Evolutionary conservation across 2,113 vertebrate species (phyloP).

Genomic region (Passer montanus): DNA sequence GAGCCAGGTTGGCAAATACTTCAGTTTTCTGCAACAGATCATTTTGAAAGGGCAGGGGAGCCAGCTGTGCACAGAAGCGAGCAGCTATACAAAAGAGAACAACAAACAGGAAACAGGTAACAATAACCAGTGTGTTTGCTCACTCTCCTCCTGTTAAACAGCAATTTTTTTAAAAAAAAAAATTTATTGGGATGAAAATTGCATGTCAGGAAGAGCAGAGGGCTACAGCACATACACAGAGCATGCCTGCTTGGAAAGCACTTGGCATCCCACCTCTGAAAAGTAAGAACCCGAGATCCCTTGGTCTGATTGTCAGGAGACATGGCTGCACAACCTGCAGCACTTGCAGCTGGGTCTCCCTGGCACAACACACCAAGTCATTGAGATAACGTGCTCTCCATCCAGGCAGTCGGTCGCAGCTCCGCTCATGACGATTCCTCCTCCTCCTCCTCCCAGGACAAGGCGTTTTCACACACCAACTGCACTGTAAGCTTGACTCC

Average conservation of each 20-base stretch:
- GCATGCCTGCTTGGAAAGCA: fast-evolving
- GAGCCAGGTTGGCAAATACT: conserved; percentile 10
- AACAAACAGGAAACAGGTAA: conserved; percentile 64
- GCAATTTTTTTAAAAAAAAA: too few relatives aligned
- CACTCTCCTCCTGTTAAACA: not conserved
- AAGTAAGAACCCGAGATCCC: not conserved
- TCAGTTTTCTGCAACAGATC: conserved; percentile 20
- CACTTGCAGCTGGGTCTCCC: not conserved
- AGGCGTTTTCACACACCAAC: not conserved
- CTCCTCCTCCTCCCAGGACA: conserved; percentile 9
- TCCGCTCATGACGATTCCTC: not conserved
- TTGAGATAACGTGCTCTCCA: not conserved
- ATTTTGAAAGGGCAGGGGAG: conserved; percentile 24
- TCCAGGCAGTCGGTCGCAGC: not conserved
- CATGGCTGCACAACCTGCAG: not conserved
- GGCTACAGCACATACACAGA: not conserved
- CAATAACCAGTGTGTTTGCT: conserved; percentile 32
- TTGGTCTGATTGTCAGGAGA: not conserved
- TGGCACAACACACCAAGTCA: not conserved
- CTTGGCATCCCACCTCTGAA: fast-evolving
- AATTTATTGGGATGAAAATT: not conserved
- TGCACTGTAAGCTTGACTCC: not conserved
- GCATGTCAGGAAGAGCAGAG: not conserved
- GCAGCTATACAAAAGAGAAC: conserved; percentile 40
- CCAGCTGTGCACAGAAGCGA: conserved; percentile 55